A percentile compares a stretch with the other conserved stretches of the same genome.
Conservation (phyloP, 2,113 vertebrate species). For the Diadophis punctatus region DNA sequence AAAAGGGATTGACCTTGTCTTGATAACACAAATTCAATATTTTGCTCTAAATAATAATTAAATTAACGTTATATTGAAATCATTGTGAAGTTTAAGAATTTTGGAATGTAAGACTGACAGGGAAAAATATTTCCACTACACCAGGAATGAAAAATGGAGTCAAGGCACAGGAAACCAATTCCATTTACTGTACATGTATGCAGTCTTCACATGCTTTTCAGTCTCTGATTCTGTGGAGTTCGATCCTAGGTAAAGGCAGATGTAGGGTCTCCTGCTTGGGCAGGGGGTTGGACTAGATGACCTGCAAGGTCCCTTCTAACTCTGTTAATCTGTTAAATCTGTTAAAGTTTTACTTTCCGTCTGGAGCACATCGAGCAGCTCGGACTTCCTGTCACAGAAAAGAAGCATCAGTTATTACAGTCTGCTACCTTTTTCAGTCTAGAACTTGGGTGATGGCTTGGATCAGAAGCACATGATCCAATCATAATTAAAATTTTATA, state of each 20-base stretch:
- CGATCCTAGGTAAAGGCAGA: no score
- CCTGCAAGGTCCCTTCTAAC: no score
- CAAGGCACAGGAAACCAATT: background rate
- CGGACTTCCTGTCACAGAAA: slow-evolving; percentile 40
- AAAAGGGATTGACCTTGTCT: background rate
- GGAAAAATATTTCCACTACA: background rate
- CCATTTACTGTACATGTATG: background rate
- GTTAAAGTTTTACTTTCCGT: no score
- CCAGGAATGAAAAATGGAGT: background rate
- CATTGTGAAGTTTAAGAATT: background rate
- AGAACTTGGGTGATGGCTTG: no score
- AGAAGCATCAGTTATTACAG: slow-evolving; percentile 7
- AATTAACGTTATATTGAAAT: background rate
- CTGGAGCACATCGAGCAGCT: no score
- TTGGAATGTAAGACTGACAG: background rate
- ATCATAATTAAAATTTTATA: background rate
- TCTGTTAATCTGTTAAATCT: no score
- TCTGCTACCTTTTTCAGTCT: background rate
- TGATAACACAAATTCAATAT: background rate
- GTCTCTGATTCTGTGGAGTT: no score
- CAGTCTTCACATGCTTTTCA: no score
- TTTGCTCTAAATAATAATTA: background rate
- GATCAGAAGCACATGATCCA: background rate
- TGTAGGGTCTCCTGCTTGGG: no score
- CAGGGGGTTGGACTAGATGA: no score